Evolutionary conservation across 2,113 vertebrate species (phyloP).

Genomic region (Nasalis larvatus): DNA sequence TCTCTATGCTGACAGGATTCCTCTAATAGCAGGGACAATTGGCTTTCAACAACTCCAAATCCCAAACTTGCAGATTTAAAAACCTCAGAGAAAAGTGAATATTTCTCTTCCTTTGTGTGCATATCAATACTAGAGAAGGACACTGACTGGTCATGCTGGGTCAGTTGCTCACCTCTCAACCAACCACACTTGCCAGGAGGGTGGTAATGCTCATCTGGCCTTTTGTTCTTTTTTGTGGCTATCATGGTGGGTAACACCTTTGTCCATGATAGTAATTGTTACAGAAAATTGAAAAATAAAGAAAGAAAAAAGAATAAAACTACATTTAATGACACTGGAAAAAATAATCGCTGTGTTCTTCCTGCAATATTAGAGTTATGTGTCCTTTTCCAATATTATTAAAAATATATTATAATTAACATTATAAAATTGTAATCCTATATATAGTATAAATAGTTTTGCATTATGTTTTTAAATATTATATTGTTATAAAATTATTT

Average conservation of each 20-base stretch:
- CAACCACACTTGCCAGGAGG: background rate
- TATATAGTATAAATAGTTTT: background rate
- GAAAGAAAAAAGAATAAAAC: background rate
- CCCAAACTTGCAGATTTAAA: background rate
- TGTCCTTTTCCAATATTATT: background rate
- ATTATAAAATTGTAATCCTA: background rate
- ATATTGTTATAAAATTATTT: background rate
- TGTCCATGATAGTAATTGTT: background rate
- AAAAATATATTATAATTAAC: background rate
- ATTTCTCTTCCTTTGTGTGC: background rate
- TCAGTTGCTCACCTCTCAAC: background rate
- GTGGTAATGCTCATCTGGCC: background rate
- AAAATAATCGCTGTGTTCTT: background rate
- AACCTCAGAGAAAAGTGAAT: background rate
- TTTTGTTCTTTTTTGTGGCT: background rate
- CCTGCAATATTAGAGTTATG: background rate
- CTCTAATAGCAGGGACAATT: background rate
- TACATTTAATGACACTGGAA: background rate
- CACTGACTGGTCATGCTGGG: background rate
- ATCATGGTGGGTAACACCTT: no score
- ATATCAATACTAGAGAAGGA: background rate
- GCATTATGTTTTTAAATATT: background rate
- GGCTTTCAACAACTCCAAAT: background rate
- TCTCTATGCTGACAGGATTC: background rate
- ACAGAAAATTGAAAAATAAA: background rate